A percentile compares a stretch with the other conserved stretches of the same genome.
phyloP scores from a whole-genome alignment of 2,797 vertebrate species.

The Sebastes aleutianus region DNA sequence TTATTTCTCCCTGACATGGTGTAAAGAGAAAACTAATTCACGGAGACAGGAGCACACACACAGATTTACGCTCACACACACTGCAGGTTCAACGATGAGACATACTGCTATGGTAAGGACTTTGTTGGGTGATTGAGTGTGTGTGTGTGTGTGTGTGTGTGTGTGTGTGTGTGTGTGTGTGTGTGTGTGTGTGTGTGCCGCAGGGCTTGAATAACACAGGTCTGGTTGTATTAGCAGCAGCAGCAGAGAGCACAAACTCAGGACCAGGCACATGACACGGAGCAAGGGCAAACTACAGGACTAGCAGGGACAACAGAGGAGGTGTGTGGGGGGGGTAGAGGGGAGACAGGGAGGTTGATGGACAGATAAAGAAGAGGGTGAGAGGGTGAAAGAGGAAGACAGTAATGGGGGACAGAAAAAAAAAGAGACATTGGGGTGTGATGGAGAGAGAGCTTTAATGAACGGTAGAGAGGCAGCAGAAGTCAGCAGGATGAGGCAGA shows the following conservation, averaged over 20 bases:
- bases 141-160: neutral
- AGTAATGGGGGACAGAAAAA: neutral
- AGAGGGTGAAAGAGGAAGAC: neutral
- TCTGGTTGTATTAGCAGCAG: slow-evolving; percentile 40
- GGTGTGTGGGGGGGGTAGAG: neutral
- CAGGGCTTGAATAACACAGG: slow-evolving; percentile 54
- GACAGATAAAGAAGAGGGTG: slow-evolving; percentile 14
- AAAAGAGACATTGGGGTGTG: neutral
- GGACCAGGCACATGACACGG: slow-evolving; percentile 26
- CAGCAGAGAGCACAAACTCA: slow-evolving; percentile 36
- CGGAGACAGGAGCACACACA: slow-evolving; percentile 72
- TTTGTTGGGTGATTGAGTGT: slow-evolving; percentile 61
- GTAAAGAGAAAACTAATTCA: slow-evolving; percentile 80
- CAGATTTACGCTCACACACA: slow-evolving; percentile 62
- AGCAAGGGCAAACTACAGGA: slow-evolving; percentile 45
- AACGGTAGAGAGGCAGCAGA: slow-evolving; percentile 56
- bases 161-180: neutral
- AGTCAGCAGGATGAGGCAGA: slow-evolving; percentile 6
- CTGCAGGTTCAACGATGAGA: slow-evolving; percentile 66
- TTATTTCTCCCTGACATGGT: slow-evolving; percentile 74
- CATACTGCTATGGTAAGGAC: slow-evolving; percentile 70
- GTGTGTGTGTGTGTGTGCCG: neutral
- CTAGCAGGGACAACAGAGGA: slow-evolving; percentile 32
- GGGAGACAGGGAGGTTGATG: neutral
- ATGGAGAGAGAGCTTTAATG: slow-evolving; percentile 37